phyloP scores from a whole-genome alignment of 2,113 vertebrate genomes.

The Emydura subglobosa region DNA sequence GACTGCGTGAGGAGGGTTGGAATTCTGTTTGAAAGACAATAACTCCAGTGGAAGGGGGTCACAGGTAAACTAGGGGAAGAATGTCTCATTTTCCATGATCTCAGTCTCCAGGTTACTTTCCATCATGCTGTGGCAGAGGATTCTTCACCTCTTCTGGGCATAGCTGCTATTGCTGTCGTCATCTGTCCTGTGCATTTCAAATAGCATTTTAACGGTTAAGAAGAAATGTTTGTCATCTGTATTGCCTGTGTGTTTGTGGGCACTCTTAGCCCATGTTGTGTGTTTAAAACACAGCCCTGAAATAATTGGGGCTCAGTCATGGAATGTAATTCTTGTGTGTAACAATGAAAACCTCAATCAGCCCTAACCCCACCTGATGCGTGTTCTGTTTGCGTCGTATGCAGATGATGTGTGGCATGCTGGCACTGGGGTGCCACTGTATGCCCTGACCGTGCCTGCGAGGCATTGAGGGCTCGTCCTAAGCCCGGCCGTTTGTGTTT shows the following conservation, averaged over 20 bases:
- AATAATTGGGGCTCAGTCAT: not conserved
- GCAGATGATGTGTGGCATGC: not conserved
- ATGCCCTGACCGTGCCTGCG: too few species aligned
- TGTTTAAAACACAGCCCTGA: not conserved
- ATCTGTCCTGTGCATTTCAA: not conserved
- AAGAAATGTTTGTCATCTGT: not conserved
- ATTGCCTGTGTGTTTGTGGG: not conserved
- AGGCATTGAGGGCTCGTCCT: not conserved
- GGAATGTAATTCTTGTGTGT: not conserved
- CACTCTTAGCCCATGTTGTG: not conserved
- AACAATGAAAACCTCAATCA: not conserved
- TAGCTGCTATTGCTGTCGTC: not conserved
- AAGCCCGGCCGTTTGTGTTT: not conserved
- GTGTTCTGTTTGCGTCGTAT: not conserved
- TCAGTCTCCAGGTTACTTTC: not conserved
- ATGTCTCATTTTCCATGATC: not conserved
- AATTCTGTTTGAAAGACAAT: not conserved
- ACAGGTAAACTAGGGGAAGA: not conserved
- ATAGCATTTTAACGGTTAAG: not conserved
- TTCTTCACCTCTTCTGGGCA: not conserved
- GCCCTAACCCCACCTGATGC: not conserved
- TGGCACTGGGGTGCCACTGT: not conserved
- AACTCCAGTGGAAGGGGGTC: not conserved
- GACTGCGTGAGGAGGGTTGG: not conserved
- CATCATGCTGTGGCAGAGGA: not conserved